Conservation (phyloP, 1,140 invertebrate species). For the Nephila pilipes region DNA sequence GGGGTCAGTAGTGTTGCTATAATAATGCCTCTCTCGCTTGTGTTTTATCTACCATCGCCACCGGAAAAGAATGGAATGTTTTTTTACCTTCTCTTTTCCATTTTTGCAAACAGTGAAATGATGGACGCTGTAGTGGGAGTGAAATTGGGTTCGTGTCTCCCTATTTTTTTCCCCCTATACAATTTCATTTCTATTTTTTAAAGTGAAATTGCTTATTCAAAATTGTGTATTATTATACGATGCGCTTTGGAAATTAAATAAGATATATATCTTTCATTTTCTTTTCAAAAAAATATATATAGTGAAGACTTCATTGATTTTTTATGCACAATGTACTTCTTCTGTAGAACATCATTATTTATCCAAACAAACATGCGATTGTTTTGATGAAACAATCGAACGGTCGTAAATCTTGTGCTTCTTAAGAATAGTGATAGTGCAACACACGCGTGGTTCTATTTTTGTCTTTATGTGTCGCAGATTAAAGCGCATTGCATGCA, state of each 20-base stretch:
- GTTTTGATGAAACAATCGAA: neutral
- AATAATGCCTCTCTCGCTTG: conserved; percentile 14
- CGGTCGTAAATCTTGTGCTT: neutral
- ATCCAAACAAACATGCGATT: neutral
- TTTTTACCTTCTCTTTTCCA: conserved; percentile 5
- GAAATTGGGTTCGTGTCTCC: neutral
- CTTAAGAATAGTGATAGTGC: neutral
- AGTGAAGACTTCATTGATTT: no score
- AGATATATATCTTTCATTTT: no score
- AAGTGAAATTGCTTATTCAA: neutral
- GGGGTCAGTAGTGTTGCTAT: conserved; percentile 61
- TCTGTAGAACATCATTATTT: neutral
- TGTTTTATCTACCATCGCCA: conserved; percentile 16
- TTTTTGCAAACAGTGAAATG: neutral
- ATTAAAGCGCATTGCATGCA: no score
- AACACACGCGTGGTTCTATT: neutral
- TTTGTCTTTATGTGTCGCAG: neutral
- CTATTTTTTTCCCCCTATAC: neutral
- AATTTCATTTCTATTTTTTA: neutral
- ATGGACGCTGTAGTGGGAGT: neutral
- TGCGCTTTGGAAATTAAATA: neutral
- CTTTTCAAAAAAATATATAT: no score
- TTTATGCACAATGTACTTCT: neutral
- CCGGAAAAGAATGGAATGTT: conserved; percentile 34
- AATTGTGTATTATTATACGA: neutral